phyloP scores from a whole-genome alignment of 2,888 invertebrate genomes.

The Drosophila meridiana region DNA sequence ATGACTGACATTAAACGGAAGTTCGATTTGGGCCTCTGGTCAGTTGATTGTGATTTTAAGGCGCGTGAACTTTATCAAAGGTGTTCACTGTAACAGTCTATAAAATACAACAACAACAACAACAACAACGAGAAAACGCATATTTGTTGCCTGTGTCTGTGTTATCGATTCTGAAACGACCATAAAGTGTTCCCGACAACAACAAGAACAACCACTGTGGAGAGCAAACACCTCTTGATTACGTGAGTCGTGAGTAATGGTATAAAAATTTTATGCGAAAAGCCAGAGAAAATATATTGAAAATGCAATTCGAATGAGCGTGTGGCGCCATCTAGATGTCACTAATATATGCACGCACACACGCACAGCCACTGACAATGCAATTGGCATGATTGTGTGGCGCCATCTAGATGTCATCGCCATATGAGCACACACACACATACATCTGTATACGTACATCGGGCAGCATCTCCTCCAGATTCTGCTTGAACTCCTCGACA shows the following conservation, averaged over 20 bases:
- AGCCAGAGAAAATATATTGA: neutral
- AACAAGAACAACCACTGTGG: constrained; percentile 3
- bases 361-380: neutral
- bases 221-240: constrained; percentile 58
- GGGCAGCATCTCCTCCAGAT: constrained; percentile 80
- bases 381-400: neutral
- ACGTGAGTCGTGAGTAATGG: constrained; percentile 68
- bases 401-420: constrained; percentile 5
- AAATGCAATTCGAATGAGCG: neutral
- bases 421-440: neutral
- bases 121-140: neutral
- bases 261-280: constrained; percentile 3
- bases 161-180: constrained; percentile 72
- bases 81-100: constrained; percentile 55
- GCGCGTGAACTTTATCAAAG: constrained; percentile 52
- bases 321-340: constrained; percentile 5
- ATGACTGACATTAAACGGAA: constrained; percentile 69
- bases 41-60: constrained; percentile 26
- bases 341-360: no score
- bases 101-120: constrained; percentile 3
- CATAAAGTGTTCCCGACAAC: constrained; percentile 62
- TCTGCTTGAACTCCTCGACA: constrained; percentile 79
- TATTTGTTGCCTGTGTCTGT: constrained; percentile 31
- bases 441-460: constrained; percentile 71
- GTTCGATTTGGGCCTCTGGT: constrained; percentile 41